Evolutionary conservation across 2,113 vertebrate genomes (phyloP), one percentile per base, ranked within the genome.

Genomic region (Zosterops lateralis): DNA sequence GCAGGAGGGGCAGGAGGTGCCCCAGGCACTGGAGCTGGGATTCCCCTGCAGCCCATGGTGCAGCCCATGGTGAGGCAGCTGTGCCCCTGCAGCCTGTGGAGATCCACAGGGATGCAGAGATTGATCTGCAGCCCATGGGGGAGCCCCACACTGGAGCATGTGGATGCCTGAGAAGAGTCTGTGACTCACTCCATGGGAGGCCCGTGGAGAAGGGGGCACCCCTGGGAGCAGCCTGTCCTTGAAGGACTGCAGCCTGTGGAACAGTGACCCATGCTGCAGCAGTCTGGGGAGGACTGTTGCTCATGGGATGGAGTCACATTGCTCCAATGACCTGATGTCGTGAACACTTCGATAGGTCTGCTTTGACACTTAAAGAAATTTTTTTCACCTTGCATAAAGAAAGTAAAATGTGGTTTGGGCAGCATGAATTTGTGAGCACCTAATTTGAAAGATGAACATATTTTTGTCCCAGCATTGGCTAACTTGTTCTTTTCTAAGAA

Each of bases 51-150:
- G 42, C 15, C 29, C 2, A 0, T 40, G 53, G 32, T 64, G 17
- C 17, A 51, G 47, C 0, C 38, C 36, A 44, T 2, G 17, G 6
- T 5, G 40, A 38, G 11, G 32, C 26, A 62, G 17, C 67, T 53
- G 67, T 17, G 32, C 10, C 16, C 36, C 80, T 44, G 16, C 19
- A 53, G 57, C 26, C 47, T 1, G 0, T 4, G 12, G 21, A 36
- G 32, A 1, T 0, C 11, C 54, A 42, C 0, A 1, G 47, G 20
- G 16, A 34, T 81, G 34, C 29, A 68, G 64, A 60, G 19, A 42
- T 34, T 1, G 3, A 32, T 1, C 42, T 21, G 10, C 11, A 84
- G 57, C 28, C n/a, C 0, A 0, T 2, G 22, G 5, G 4, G 28
- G 22, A 64, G n/a, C 1, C 81, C 22, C n/a, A 40, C 14, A 3